Percentiles rank a stretch among this genome's conserved stretches.
These are phyloP conservation scores for Phrynocephalus forsythii DNA, from an alignment of 2,797 vertebrate genomes.

Conservation along the genomic window DNA sequence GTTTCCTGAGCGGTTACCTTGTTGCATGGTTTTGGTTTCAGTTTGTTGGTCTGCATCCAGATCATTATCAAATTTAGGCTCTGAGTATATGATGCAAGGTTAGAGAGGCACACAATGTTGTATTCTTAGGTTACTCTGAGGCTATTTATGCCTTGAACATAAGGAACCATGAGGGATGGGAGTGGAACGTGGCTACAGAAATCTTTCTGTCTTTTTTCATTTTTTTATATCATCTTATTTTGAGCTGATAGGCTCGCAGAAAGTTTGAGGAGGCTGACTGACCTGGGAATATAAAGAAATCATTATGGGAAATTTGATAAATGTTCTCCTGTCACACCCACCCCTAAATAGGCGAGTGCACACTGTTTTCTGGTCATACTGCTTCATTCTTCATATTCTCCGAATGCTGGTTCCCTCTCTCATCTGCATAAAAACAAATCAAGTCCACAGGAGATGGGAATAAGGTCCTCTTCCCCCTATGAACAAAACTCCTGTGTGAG, in stretches of 20 bases:
- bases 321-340: fast-evolving
- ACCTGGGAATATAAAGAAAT: neutral
- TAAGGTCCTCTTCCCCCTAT: neutral
- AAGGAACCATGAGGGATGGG: neutral
- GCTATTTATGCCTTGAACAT: neutral
- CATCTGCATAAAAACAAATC: constrained; percentile 3
- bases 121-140: neutral
- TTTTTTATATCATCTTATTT: too few relatives aligned
- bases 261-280: neutral
- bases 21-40: neutral
- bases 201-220: too few relatives aligned
- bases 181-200: too few relatives aligned
- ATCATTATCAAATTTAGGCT: neutral
- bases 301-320: constrained; percentile 6
- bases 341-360: neutral
- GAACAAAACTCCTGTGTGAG: constrained; percentile 29
- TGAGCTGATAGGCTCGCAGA: neutral
- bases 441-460: constrained; percentile 1
- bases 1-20: too few relatives aligned
- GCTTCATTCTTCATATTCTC: constrained; percentile 16
- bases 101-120: neutral
- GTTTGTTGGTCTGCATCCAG: neutral
- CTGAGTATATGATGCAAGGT: neutral
- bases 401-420: neutral
- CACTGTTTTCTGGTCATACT: fast-evolving